Evolutionary conservation across 2,113 vertebrate species (phyloP).

Genomic region (Lagenorhynchus albirostris): DNA sequence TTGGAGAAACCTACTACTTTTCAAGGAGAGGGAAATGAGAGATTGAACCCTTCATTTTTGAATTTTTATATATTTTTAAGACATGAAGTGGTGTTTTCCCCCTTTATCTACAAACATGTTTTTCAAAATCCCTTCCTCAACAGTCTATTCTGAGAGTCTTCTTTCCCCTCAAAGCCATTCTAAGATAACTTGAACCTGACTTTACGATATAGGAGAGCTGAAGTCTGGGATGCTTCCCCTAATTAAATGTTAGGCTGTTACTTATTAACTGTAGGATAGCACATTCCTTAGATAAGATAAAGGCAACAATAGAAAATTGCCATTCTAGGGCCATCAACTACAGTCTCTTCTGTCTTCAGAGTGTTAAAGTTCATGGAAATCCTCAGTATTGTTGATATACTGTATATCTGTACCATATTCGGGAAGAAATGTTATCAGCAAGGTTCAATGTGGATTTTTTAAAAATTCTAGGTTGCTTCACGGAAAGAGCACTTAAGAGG

Average conservation of each 20-base stretch:
- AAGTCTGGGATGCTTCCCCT: not conserved
- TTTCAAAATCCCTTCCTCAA: not conserved
- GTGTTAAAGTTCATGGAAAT: not conserved
- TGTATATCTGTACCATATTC: not conserved
- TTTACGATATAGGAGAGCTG: not conserved
- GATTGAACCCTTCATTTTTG: not conserved
- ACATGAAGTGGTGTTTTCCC: not conserved
- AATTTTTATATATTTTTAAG: not conserved
- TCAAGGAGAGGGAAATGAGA: not conserved
- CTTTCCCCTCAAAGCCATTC: not conserved
- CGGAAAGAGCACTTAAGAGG: not conserved
- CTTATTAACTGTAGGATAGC: not conserved
- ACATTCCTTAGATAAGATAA: not conserved
- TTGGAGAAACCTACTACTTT: not conserved
- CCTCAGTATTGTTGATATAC: not conserved
- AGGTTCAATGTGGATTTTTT: not conserved
- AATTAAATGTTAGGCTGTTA: not conserved
- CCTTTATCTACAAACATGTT: not conserved
- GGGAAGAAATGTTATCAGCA: not conserved
- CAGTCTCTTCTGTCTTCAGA: not conserved
- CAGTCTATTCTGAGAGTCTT: not conserved
- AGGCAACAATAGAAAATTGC: not conserved
- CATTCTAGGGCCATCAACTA: not conserved
- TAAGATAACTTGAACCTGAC: not conserved
- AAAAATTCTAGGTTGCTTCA: constrained; percentile 67